Base-by-base conservation (phyloP, 2,797 vertebrate genomes). In the Austrolebias charrua region DNA sequence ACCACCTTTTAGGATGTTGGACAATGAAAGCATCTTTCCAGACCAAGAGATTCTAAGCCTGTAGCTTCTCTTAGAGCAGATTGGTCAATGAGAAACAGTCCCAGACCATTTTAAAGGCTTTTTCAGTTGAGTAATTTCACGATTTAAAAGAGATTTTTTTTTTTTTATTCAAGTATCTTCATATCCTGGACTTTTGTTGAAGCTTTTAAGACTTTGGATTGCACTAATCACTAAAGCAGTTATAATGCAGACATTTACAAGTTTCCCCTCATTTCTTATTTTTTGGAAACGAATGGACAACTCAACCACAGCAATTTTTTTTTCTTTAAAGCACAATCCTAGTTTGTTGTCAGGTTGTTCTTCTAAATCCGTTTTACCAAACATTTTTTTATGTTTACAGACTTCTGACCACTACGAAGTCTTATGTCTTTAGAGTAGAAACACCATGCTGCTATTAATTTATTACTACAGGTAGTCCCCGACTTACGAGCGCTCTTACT, bases 1-100 rank as follows among this genome's bases (percentile, higher is more conserved):
- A 81, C 81, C 90, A 69, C 85, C 86, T 83, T 81, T 76, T 84
- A 87, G 84, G 83, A 76, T 89, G 82, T 86, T 88, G 86, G 85
- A 90, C 79, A 76, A 52, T 82, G 81, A 71, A 87, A 80, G 82
- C 80, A 85, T 79, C 69, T 79, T 84, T 85, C 85, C 77, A 81
- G 81, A 83, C 55, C 88, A 84, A 84, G 82, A 83, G 63, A 73
- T 73, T 79, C 63, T 63, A 51, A 86, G 63, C 81, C 66, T 61
- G 58, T 75, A 69, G 79, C 43, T 63, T 72, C 69, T 47, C 24
- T 66, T 51, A 33, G 45, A 60, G 51, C 46, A 9, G 43, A 43
- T 63, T 53, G 51, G 55, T 69, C 55, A 9, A 55, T 19, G 33
- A 35, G 6, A 6, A 35, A 35, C 33, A 1, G 33, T 35, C 33